Percentiles rank a stretch among this genome's conserved stretches.
These are phyloP conservation scores for Bos javanicus DNA, from an alignment of 2,113 vertebrate genomes.

Conservation along the genomic window DNA sequence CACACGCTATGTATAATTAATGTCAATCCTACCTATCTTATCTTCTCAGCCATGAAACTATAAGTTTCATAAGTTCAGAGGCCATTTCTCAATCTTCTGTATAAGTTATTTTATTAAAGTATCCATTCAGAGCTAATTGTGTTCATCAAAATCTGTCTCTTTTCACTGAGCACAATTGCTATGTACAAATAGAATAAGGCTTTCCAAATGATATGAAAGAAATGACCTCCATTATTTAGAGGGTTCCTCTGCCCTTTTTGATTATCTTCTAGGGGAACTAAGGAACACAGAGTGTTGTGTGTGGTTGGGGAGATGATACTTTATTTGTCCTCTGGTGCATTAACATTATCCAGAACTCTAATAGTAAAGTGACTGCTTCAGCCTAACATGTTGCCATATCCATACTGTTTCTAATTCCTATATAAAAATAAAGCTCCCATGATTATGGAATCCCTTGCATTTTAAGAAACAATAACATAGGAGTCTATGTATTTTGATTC, in stretches of 20 bases:
- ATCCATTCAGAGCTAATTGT: neutral
- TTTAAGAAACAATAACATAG: neutral
- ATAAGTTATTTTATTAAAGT: neutral
- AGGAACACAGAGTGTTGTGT: neutral
- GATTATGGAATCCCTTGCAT: neutral
- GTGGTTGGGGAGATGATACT: neutral
- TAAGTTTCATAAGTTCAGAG: neutral
- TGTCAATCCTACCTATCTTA: neutral
- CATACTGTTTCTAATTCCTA: neutral
- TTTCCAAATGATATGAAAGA: neutral
- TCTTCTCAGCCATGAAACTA: neutral
- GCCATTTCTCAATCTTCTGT: neutral
- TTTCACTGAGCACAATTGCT: neutral
- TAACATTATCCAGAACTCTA: neutral
- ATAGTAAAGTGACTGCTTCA: neutral
- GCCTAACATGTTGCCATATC: neutral
- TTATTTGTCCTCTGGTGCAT: neutral
- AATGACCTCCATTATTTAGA: neutral
- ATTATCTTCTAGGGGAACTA: neutral
- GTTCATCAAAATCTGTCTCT: neutral
- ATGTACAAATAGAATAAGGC: neutral
- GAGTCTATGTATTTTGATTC: constrained; percentile 30
- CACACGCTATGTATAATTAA: neutral
- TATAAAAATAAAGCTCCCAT: neutral
- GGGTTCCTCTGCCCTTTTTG: neutral